Evolutionary conservation across 1,140 invertebrate species (phyloP).

Genomic region (Hycleus cichorii): DNA sequence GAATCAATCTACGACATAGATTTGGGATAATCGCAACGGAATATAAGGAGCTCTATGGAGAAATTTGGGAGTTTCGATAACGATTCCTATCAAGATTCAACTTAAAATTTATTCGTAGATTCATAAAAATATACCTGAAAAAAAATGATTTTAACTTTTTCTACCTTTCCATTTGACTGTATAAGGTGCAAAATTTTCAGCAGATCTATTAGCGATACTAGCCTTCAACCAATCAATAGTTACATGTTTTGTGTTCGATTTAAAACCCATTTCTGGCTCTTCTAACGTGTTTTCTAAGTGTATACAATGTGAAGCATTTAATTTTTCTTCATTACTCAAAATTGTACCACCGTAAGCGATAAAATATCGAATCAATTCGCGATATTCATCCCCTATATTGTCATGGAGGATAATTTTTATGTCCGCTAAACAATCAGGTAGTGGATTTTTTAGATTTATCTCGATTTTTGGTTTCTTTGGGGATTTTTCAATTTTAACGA

Average conservation of each 20-base stretch:
- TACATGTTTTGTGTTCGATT: not conserved
- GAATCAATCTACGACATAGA: too few species aligned
- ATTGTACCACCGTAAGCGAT: slow-evolving; percentile 4
- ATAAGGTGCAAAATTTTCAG: too few species aligned
- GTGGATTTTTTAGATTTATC: not conserved
- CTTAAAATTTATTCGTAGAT: too few species aligned
- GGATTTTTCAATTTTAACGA: not conserved
- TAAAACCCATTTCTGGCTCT: not conserved
- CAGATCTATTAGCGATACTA: too few species aligned
- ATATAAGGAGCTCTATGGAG: too few species aligned
- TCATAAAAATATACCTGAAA: too few species aligned
- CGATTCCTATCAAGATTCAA: too few species aligned
- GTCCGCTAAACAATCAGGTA: slow-evolving; percentile 1
- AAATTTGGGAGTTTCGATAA: too few species aligned
- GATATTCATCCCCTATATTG: not conserved
- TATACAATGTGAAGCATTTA: not conserved
- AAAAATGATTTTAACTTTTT: too few species aligned
- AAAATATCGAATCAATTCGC: slow-evolving; percentile 2
- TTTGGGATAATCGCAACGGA: too few species aligned
- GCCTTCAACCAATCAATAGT: not conserved
- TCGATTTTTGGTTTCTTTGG: not conserved
- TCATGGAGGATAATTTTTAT: not conserved
- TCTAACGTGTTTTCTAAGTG: slow-evolving; percentile 1
- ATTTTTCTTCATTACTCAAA: not conserved
- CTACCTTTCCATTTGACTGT: too few species aligned